phyloP scores from a whole-genome alignment of 2,888 invertebrate species.

The Muscina levida region DNA sequence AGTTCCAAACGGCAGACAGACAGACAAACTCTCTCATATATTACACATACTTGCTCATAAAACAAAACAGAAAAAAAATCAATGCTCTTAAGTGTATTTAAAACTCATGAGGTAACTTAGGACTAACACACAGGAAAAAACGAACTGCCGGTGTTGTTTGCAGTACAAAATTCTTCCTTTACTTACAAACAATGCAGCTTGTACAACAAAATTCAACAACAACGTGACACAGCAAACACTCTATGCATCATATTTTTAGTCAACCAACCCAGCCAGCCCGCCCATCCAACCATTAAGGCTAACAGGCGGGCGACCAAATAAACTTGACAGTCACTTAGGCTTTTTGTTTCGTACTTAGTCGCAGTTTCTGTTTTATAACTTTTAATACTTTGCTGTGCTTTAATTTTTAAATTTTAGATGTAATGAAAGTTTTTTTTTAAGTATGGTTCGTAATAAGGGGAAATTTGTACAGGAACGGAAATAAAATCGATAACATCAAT shows the following conservation, averaged over 20 bases:
- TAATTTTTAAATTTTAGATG: too few species aligned
- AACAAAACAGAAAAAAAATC: slow-evolving; percentile 10
- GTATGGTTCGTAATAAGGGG: too few species aligned
- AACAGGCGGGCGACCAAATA: neutral
- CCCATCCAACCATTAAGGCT: neutral
- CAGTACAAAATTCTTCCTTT: slow-evolving; percentile 21
- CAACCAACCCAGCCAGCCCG: neutral
- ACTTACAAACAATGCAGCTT: slow-evolving; percentile 24
- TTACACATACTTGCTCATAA: neutral
- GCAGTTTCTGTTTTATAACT: neutral
- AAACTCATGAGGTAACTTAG: too few species aligned
- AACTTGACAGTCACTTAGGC: slow-evolving; percentile 36
- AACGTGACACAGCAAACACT: slow-evolving; percentile 35
- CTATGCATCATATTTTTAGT: too few species aligned
- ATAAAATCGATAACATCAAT: too few species aligned
- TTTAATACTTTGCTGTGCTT: neutral
- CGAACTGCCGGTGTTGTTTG: neutral
- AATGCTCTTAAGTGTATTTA: slow-evolving; percentile 15
- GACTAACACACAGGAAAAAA: too few species aligned
- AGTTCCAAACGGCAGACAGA: neutral
- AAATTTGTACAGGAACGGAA: too few species aligned
- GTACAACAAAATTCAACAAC: slow-evolving; percentile 13
- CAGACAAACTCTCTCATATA: neutral
- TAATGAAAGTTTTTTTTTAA: too few species aligned
- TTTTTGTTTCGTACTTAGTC: slow-evolving; percentile 25